Evolutionary conservation across 2,797 vertebrate genomes (phyloP).

Genomic region (Sebastes itinus): DNA sequence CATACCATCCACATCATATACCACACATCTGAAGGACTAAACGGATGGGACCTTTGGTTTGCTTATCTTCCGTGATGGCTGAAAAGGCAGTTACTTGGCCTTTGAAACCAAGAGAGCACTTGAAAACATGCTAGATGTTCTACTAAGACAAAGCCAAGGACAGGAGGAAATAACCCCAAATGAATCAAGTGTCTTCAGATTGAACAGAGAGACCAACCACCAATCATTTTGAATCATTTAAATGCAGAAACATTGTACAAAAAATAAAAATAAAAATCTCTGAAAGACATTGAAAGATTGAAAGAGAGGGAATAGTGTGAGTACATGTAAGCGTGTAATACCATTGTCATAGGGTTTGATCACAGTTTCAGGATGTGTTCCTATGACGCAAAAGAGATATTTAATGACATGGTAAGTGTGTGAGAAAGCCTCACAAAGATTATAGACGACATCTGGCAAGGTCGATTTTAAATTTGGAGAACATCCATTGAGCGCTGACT

Average conservation of each 20-base stretch:
- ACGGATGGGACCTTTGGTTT: background rate
- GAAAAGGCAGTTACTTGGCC: background rate
- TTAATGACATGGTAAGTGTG: background rate
- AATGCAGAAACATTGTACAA: background rate
- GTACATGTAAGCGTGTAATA: background rate
- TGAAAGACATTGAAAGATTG: constrained; percentile 2
- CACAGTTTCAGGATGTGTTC: background rate
- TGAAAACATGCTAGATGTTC: background rate
- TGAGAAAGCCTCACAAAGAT: background rate
- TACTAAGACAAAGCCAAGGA: background rate
- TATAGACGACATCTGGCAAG: background rate
- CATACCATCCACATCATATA: constrained; percentile 78
- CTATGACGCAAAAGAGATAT: background rate
- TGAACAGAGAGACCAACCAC: constrained; percentile 26
- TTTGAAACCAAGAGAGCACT: background rate
- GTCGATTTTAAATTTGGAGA: background rate
- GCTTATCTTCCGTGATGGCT: constrained; percentile 72
- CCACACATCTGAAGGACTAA: constrained; percentile 66
- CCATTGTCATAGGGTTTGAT: background rate
- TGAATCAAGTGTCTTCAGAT: background rate
- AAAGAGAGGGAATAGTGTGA: background rate
- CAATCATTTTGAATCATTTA: background rate
- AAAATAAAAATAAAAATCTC: background rate
- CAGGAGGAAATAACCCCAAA: background rate
- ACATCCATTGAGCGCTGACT: background rate